These are phyloP conservation scores for Corythornis vintsioides DNA, from an alignment of 2,113 vertebrate species.

Conservation along the genomic window DNA sequence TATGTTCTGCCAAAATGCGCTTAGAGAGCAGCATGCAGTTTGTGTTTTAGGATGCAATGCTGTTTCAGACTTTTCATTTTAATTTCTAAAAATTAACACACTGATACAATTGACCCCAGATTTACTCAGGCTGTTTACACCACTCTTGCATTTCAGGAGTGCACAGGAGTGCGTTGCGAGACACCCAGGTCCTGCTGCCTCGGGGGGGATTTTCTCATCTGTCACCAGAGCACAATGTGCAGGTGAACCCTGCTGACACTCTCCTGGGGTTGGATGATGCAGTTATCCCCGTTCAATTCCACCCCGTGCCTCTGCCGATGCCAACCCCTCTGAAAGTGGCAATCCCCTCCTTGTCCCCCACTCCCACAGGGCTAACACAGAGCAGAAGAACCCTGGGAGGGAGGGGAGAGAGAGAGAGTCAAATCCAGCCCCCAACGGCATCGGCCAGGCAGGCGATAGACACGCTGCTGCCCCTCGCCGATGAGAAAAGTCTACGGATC, in stretches of 20 bases:
- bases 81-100: not conserved
- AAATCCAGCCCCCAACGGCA: conserved; percentile 65
- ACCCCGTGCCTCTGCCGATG: not conserved
- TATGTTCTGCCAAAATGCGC: not conserved
- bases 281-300: not conserved
- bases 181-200: not conserved
- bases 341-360: not conserved
- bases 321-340: not conserved
- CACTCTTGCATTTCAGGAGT: not conserved
- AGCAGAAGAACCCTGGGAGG: conserved; percentile 15
- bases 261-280: conserved; percentile 51
- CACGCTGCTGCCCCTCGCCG: conserved; percentile 46
- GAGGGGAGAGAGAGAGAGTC: not conserved
- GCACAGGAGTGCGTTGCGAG: conserved; percentile 1
- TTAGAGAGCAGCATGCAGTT: not conserved
- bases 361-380: not conserved
- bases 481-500: conserved; percentile 49
- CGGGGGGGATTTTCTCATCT: not conserved
- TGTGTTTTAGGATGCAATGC: not conserved
- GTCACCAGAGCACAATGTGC: conserved; percentile 2
- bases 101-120: not conserved
- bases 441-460: conserved; percentile 1
- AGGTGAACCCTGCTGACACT: not conserved
- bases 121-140: not conserved
- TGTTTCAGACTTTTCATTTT: not conserved